Evolutionary conservation across 2,113 vertebrate genomes (phyloP), one percentile per base, ranked within the genome.

Genomic region (Acrocephalus arundinaceus): DNA sequence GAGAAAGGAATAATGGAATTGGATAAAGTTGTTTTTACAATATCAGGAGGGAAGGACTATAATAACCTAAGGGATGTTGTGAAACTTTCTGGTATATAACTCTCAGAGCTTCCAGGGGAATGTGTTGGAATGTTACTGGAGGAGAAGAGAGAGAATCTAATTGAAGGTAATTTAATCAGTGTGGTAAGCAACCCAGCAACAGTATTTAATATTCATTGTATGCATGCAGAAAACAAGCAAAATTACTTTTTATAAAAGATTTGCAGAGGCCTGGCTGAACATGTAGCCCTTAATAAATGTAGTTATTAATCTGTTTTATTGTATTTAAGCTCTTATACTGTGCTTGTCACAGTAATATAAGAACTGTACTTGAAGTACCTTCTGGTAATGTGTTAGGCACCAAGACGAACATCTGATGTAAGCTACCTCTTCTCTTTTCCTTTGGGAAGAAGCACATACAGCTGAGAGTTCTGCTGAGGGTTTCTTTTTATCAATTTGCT

Each of bases 191-290:
- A 82, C 61, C 58, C 59, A 63, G 62, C 74, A 79, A 37, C 18
- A 59, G 74, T 93, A 68, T 93, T 97, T 94, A 95, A 93, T 93
- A 93, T 96, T 93, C 78, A 83, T 78, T 75, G 45, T 78, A 39
- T 91, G 70, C 10, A 2, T 74, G 41, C 58, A 72, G 78, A 81
- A 91, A 94, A 54, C 66, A 75, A 79, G 61, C 30, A 91, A 86
- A 91, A 93, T 72, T 87, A 75, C 74, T 78, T 89, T 90, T 93
- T 55, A 41, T 30, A 14, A 71, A 71, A 72, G 43, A 25, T 73
- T 90, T 88, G 27, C 33, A 78, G 73, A 81, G 71, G 30, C 63
- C 77, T 66, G 58, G 11, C 61, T 87, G 89, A 80, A 81, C 85
- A 58, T 77, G 67, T 59, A 91, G 66, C 33, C 37, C 58, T 85